Base-by-base conservation (phyloP, 2,888 invertebrate species). In the Nemotelus pantherinus region DNA sequence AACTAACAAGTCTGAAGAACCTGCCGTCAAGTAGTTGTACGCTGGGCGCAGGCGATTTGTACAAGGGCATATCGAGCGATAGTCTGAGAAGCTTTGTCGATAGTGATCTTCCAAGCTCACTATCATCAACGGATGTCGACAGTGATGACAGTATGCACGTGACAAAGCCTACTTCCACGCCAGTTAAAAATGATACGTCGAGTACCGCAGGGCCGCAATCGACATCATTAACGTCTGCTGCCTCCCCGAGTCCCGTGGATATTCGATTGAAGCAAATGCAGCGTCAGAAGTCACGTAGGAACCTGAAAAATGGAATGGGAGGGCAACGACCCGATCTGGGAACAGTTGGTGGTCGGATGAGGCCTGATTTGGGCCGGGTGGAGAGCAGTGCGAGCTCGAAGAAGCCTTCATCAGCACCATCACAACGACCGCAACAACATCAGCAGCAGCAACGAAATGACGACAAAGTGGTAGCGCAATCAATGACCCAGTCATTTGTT, bases 1-100 rank as follows among this genome's bases (percentile, higher is more conserved):
- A 94, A 87, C 85, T 94, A 72, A 93, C 93, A 68, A 94, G 93
- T 82, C 87, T 94, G 25, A 92, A 92, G 85, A 88, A 90, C 77
- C 88, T 89, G 60, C 79, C 79, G 68, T 60, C 78, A 48, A 64
- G 70, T 60, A 48, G 76, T n/a, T 55, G 58, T 25, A 50, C 60
- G 5, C 10, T 10, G 6, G 58, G 72, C 25, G 10, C 5, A 58
- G 68, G 68, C n/a, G 81, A 86, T 82, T 81, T 86, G 65, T 84
- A 85, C 78, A 85, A 85, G 55, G 86, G 84, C 2, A 81, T 84
- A 39, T 80, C 81, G 53, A 79, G 79, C 71, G 81, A 80, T 58
- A 81, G 80, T 79, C 78, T 82, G 74, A 79, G 80, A 77, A 81
- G 80, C 76, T 64, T 80, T 53, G 41, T 78, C 43, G 80, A 74